Evolutionary conservation across 64 coral and sea anemone genomes (phyloP).

Genomic region (Porites lutea): DNA sequence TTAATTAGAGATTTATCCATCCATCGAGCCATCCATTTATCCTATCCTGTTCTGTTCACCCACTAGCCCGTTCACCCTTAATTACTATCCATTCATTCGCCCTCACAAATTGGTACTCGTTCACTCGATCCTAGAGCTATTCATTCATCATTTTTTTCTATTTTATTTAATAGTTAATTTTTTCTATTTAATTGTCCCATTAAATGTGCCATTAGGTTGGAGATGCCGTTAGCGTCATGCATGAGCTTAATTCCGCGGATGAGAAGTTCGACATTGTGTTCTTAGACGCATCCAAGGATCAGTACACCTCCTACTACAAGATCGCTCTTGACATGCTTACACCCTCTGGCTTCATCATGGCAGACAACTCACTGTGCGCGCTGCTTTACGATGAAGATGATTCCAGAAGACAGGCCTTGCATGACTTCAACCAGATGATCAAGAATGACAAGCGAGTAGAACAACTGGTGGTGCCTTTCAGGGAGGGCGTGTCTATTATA

Average conservation of each 20-base stretch:
- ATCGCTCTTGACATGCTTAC: slow-evolving; percentile 60
- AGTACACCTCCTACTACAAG: slow-evolving; percentile 65
- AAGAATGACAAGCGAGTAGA: slow-evolving; percentile 71
- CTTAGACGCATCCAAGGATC: slow-evolving; percentile 67
- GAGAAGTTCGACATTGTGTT: slow-evolving; percentile 76
- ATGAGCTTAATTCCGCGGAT: slow-evolving; percentile 37
- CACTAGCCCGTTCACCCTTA: no score
- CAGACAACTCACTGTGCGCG: slow-evolving; percentile 71
- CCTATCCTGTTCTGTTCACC: no score
- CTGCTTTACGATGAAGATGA: slow-evolving; percentile 64
- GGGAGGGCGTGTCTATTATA: slow-evolving; percentile 70
- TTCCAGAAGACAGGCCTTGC: slow-evolving; percentile 46
- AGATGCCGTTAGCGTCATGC: slow-evolving; percentile 44
- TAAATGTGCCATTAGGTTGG: slow-evolving; percentile 7
- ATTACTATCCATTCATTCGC: no score
- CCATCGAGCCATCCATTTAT: no score
- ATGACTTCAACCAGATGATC: slow-evolving; percentile 77
- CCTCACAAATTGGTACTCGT: no score
- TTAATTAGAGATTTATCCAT: no score
- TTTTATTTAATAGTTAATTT: no score
- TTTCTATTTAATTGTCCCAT: no score
- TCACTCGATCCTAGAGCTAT: no score
- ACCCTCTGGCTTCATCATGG: slow-evolving; percentile 56
- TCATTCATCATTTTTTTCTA: neutral
- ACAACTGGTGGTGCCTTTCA: slow-evolving; percentile 60